phyloP scores from a whole-genome alignment of 2,888 invertebrate genomes.

The Thymelicus lineola region DNA sequence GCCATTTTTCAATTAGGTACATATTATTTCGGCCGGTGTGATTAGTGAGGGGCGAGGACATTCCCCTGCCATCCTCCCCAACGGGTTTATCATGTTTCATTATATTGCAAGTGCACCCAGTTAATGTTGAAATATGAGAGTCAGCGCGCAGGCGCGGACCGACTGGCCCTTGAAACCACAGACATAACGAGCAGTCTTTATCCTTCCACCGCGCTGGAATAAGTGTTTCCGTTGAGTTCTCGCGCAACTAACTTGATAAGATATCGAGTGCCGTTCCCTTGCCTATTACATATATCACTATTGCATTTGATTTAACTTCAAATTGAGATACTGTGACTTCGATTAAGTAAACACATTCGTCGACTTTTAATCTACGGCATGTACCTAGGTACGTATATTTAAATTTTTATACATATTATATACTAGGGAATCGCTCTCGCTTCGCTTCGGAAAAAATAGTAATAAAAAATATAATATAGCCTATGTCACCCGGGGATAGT shows the following conservation, averaged over 20 bases:
- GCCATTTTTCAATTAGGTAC: not conserved
- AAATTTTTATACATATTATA: too few relatives aligned
- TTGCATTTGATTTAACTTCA: not conserved
- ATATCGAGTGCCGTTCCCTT: slow-evolving; percentile 5
- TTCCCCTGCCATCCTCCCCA: not conserved
- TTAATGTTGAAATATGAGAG: slow-evolving; percentile 15
- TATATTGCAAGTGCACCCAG: slow-evolving; percentile 29
- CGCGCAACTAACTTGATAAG: slow-evolving; percentile 14
- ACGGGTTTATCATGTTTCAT: slow-evolving; percentile 18
- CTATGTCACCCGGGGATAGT: too few relatives aligned
- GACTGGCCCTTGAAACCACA: slow-evolving; percentile 12
- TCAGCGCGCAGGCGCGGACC: slow-evolving; percentile 18
- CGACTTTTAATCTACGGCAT: too few relatives aligned
- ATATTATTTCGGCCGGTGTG: not conserved
- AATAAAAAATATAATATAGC: too few relatives aligned
- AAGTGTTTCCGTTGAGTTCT: slow-evolving; percentile 21
- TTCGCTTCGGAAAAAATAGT: too few relatives aligned
- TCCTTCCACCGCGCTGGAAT: slow-evolving; percentile 32
- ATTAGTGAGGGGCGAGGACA: not conserved
- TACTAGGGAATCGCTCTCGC: too few relatives aligned
- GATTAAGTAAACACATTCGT: too few relatives aligned
- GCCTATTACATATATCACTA: not conserved
- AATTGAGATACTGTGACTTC: not conserved
- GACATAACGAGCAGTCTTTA: slow-evolving; percentile 34
- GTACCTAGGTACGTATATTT: too few relatives aligned